Conservation (phyloP, 2,888 invertebrate species). For the Trachelus iudaicus region DNA sequence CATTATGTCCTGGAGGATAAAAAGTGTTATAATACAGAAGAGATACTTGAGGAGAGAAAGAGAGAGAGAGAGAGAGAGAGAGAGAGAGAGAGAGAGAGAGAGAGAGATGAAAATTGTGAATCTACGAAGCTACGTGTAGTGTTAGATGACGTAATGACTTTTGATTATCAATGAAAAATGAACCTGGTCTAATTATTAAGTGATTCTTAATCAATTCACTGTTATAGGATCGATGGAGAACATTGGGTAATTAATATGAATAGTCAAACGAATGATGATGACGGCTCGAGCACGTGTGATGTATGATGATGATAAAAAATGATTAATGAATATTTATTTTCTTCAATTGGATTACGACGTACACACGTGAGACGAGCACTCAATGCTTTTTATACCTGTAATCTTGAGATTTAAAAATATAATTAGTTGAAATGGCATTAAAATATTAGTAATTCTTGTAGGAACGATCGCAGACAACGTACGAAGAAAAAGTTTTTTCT, state of each 20-base stretch:
- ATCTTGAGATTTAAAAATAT: not conserved
- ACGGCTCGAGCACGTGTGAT: not conserved
- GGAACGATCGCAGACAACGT: not conserved
- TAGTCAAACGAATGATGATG: not conserved
- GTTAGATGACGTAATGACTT: not conserved
- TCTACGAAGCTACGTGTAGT: not conserved
- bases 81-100: no score
- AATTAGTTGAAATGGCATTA: not conserved
- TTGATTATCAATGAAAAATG: not conserved
- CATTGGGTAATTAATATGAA: not conserved
- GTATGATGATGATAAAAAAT: not conserved
- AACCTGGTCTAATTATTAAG: not conserved
- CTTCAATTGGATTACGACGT: not conserved
- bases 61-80: not conserved
- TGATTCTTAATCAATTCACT: not conserved
- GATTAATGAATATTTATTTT: not conserved
- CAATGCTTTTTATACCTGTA: not conserved
- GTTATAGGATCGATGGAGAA: not conserved
- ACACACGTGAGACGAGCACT: not conserved
- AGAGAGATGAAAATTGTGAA: not conserved
- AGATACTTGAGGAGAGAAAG: not conserved
- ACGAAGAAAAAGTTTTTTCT: not conserved
- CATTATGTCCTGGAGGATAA: constrained; percentile 62
- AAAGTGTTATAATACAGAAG: not conserved
- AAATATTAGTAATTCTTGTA: not conserved